A percentile compares a stretch with the other conserved stretches of the same genome.
These are phyloP conservation scores for Prochilodus magdalenae DNA, from an alignment of 2,113 vertebrate genomes.

Conservation along the genomic window DNA sequence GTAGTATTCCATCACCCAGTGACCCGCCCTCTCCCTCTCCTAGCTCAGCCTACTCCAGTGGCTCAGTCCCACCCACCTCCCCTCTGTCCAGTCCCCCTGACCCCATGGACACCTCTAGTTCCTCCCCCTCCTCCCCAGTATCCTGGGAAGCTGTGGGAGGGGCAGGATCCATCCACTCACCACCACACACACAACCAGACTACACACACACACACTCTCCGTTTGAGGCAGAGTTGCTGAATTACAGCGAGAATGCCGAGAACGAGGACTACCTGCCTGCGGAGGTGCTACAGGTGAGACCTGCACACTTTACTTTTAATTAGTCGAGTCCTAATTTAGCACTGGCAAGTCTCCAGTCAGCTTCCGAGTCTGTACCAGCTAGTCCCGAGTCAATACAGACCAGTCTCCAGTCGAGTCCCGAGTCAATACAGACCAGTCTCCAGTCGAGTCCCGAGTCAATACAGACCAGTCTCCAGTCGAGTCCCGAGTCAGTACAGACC, in stretches of 20 bases:
- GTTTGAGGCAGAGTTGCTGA: constrained; percentile 67
- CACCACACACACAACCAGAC: background rate
- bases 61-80: constrained; percentile 67
- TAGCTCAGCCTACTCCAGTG: constrained; percentile 86
- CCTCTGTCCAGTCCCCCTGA: constrained; percentile 68
- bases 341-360: too few relatives aligned
- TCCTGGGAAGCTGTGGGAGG: background rate
- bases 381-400: too few relatives aligned
- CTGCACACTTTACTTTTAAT: background rate
- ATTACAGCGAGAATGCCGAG: constrained; percentile 76
- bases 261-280: constrained; percentile 76
- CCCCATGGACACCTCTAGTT: constrained; percentile 66
- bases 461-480: too few relatives aligned
- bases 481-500: too few relatives aligned
- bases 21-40: constrained; percentile 79
- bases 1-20: constrained; percentile 83
- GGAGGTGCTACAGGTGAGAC: constrained; percentile 81
- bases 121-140: constrained; percentile 61
- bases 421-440: too few relatives aligned
- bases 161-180: constrained; percentile 55
- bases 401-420: too few relatives aligned
- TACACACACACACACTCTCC: background rate
- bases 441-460: too few relatives aligned
- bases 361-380: too few relatives aligned
- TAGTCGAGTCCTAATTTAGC: too few relatives aligned